Conservation (phyloP, 1,140 invertebrate species). For the Megalonaias nervosa region DNA sequence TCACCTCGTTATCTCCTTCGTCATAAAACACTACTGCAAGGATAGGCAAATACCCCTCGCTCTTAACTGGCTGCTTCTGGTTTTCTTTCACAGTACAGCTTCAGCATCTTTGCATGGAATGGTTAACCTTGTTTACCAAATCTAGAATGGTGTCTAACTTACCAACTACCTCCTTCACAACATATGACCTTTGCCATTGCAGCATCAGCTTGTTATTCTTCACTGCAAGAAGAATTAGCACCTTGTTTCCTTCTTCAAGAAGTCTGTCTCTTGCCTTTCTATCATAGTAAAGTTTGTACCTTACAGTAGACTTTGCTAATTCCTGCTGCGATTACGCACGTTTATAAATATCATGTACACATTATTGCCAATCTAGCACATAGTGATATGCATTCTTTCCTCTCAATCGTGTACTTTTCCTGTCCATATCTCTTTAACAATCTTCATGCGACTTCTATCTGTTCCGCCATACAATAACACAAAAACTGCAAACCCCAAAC, state of each 20-base stretch:
- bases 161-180: conserved; percentile 1
- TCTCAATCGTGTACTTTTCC: conserved; percentile 10
- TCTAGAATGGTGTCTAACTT: conserved; percentile 18
- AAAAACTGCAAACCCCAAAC: conserved; percentile 50
- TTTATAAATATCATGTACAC: conserved; percentile 30
- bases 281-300: conserved; percentile 29
- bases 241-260: conserved; percentile 24
- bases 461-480: conserved; percentile 51
- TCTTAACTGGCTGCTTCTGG: not conserved
- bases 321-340: conserved; percentile 22
- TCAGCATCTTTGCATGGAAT: conserved; percentile 38
- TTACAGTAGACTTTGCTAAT: conserved; percentile 6
- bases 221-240: conserved; percentile 19
- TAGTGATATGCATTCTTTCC: conserved; percentile 37
- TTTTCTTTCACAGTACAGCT: conserved; percentile 11
- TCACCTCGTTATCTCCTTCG: not conserved
- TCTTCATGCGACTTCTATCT: conserved; percentile 45
- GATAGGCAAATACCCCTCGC: not conserved
- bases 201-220: conserved; percentile 31
- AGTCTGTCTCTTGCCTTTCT: conserved; percentile 25
- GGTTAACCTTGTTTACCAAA: conserved; percentile 26
- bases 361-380: conserved; percentile 36
- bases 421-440: conserved; percentile 42
- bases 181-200: conserved; percentile 21
- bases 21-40: not conserved